Base-by-base conservation (phyloP, 1,140 invertebrate species). In the Lordiphosa collinella region DNA sequence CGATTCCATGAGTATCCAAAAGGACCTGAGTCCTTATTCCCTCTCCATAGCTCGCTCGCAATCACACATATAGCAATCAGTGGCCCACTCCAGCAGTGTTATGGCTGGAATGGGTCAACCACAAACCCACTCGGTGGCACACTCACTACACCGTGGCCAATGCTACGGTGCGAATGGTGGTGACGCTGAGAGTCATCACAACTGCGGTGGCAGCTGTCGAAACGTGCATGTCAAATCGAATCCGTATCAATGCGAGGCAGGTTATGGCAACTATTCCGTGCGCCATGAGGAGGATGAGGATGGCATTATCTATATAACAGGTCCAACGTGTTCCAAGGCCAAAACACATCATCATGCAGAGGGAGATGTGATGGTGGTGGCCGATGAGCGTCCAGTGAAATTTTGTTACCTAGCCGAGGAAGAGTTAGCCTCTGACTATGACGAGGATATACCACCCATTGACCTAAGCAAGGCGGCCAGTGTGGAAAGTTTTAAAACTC, bases 41-140 rank as follows among this genome's bases (percentile, higher is more conserved):
- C 92, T 94, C 50, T 94, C 93, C 4, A 91, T 94, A 78, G 93
- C 93, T 1, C 93, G 93, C 61, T 94, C 93, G 31, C 92, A 93
- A 74, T 94, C 94, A 91, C 94, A 95, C 92, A 94, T 94, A 70
- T 89, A 89, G 86, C 88, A 89, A 72, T 89, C 88, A 88, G 78
- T 88, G 65, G 78, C 82, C 67, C 82, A 88, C 66, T 85, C 75
- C 50, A 66, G 72, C 59, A 88, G 86, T 56, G 56, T 37, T 3
- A 9, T 13, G n/a, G 76, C 72, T 59, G 78, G 78, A 0, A 53
- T 84, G 72, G 86, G 86, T 55, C 86, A 79, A 48, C 16, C 50
- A 32, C 66, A 66, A 7, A 48, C 36, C 18, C 67, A 25, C 6
- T 34, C 65, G 34, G 43, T 40, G 16, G 64, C 25, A 0, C 78